phyloP scores from a whole-genome alignment of 2,888 invertebrate genomes.

The Meteorus cinctellus region DNA sequence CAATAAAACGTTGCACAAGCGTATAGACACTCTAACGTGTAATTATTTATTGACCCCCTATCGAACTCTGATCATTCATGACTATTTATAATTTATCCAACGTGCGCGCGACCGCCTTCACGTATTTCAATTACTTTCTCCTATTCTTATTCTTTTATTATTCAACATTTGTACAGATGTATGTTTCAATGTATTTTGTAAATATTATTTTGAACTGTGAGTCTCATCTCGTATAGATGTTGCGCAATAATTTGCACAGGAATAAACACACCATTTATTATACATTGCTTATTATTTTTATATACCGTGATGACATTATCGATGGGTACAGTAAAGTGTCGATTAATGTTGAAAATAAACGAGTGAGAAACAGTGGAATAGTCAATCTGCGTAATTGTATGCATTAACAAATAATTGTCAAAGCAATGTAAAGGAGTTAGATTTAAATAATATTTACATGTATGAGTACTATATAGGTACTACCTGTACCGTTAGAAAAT shows the following conservation, averaged over 20 bases:
- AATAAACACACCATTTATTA: neutral
- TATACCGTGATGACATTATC: slow-evolving; percentile 25
- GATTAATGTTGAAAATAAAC: neutral
- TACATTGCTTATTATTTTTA: neutral
- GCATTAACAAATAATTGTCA: slow-evolving; percentile 11
- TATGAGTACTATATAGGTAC: neutral
- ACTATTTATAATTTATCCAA: slow-evolving; percentile 37
- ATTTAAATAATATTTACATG: neutral
- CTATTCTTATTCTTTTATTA: neutral
- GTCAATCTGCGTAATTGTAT: neutral
- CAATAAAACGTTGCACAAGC: slow-evolving; percentile 18
- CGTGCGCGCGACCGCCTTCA: neutral
- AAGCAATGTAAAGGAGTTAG: neutral
- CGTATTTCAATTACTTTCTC: slow-evolving; percentile 25
- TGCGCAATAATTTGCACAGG: neutral
- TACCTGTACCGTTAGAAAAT: slow-evolving; percentile 19
- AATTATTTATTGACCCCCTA: slow-evolving; percentile 41
- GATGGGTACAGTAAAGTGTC: slow-evolving; percentile 32
- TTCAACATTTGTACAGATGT: neutral
- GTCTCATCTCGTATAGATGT: neutral
- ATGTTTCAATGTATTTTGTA: neutral
- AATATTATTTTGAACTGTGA: neutral
- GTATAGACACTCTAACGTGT: slow-evolving; percentile 1
- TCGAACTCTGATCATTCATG: slow-evolving; percentile 17
- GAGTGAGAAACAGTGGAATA: neutral